phyloP scores from a whole-genome alignment of 2,113 vertebrate genomes.

The Mystacornis crossleyi region DNA sequence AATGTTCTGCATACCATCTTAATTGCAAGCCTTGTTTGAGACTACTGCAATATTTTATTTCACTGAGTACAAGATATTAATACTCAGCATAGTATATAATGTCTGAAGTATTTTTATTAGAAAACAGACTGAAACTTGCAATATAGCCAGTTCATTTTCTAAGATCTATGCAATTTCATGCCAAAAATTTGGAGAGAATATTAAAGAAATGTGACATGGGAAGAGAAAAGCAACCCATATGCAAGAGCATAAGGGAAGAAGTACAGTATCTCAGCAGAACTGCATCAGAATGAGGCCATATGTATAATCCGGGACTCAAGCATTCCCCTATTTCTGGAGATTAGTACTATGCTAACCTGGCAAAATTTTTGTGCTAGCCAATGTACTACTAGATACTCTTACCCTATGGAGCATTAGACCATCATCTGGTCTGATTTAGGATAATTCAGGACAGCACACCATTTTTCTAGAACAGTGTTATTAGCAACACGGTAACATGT shows the following conservation, averaged over 20 bases:
- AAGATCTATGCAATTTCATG: not conserved
- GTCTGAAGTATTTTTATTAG: not conserved
- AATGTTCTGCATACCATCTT: not conserved
- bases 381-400: not conserved
- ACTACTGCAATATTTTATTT: not conserved
- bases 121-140: not conserved
- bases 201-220: not conserved
- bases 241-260: not conserved
- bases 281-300: not conserved
- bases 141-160: not conserved
- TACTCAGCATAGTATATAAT: not conserved
- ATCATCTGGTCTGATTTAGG: not conserved
- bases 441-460: not conserved
- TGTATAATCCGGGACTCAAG: not conserved
- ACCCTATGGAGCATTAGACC: not conserved
- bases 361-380: not conserved
- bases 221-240: not conserved
- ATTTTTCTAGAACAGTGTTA: not conserved
- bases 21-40: not conserved
- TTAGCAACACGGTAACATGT: not conserved
- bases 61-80: not conserved
- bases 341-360: not conserved
- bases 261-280: not conserved
- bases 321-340: not conserved
- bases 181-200: not conserved